Evolutionary conservation across 2,888 invertebrate species (phyloP).

Genomic region (Metellina segmentata): DNA sequence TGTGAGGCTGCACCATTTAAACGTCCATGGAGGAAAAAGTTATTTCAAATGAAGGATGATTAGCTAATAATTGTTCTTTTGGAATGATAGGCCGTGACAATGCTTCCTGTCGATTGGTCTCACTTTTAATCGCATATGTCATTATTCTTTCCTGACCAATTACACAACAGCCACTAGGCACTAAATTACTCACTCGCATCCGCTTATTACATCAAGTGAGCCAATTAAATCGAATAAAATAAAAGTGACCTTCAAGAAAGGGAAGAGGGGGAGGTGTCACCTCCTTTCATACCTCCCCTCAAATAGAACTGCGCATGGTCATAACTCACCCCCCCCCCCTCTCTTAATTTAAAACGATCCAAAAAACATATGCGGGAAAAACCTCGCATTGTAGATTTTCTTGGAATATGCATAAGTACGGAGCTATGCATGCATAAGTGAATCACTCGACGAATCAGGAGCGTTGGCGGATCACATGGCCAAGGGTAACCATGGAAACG

Average conservation of each 20-base stretch:
- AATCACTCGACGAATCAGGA: slow-evolving; percentile 55
- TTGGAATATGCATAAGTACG: slow-evolving; percentile 74
- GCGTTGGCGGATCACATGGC: slow-evolving; percentile 25
- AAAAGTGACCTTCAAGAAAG: slow-evolving; percentile 50
- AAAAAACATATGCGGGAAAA: slow-evolving; percentile 57
- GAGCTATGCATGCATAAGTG: slow-evolving; percentile 69
- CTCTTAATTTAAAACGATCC: slow-evolving; percentile 57
- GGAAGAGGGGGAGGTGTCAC: slow-evolving; percentile 33
- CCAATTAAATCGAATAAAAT: slow-evolving; percentile 63
- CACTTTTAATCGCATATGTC: background rate
- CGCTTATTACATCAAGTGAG: slow-evolving; percentile 21
- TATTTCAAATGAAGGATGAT: background rate
- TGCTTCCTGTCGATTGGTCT: background rate
- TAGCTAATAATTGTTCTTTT: background rate
- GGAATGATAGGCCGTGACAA: background rate
- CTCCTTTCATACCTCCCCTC: slow-evolving; percentile 48
- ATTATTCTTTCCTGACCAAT: slow-evolving; percentile 29
- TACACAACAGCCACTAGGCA: slow-evolving; percentile 14
- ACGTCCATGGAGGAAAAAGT: background rate
- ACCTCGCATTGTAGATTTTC: slow-evolving; percentile 57
- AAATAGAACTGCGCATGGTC: slow-evolving; percentile 46
- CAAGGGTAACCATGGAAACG: slow-evolving; percentile 58
- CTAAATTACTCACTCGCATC: slow-evolving; percentile 24
- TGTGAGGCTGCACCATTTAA: background rate
- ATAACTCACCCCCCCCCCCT: slow-evolving; percentile 16